A percentile compares a stretch with the other conserved stretches of the same genome.
Evolutionary conservation across 2,113 vertebrate species (phyloP).

Genomic region (Gracilinanus agilis): DNA sequence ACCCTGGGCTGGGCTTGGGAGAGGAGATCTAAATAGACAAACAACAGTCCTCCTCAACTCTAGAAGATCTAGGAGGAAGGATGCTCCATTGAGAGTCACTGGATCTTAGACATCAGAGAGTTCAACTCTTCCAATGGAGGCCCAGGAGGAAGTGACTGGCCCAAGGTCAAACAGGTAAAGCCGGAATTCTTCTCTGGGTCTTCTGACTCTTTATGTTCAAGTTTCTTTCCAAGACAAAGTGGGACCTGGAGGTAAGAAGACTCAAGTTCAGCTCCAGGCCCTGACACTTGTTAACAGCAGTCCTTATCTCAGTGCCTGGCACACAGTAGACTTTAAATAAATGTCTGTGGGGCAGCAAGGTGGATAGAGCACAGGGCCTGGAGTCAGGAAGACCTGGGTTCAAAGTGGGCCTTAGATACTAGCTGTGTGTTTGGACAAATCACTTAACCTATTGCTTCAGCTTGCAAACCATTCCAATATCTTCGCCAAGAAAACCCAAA

Average conservation of each 20-base stretch:
- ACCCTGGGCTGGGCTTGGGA: neutral
- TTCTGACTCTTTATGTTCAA: neutral
- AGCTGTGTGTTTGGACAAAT: neutral
- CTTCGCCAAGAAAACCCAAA: neutral
- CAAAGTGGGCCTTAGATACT: neutral
- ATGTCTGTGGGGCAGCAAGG: neutral
- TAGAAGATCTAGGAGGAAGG: neutral
- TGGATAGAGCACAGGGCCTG: neutral
- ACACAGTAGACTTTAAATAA: neutral
- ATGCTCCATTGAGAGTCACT: neutral
- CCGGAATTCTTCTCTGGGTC: neutral
- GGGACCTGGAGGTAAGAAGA: neutral
- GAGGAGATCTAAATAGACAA: neutral
- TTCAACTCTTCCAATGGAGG: neutral
- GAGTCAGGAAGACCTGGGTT: neutral
- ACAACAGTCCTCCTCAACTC: neutral
- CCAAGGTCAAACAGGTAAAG: neutral
- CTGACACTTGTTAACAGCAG: neutral
- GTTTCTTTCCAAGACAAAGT: no score
- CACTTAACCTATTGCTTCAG: neutral
- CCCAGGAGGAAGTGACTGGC: neutral
- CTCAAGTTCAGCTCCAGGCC: neutral
- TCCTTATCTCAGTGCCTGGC: neutral
- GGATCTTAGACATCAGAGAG: neutral
- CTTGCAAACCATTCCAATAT: neutral